phyloP scores from a whole-genome alignment of 2,113 vertebrate species.

The Colistium nudipinnis region DNA sequence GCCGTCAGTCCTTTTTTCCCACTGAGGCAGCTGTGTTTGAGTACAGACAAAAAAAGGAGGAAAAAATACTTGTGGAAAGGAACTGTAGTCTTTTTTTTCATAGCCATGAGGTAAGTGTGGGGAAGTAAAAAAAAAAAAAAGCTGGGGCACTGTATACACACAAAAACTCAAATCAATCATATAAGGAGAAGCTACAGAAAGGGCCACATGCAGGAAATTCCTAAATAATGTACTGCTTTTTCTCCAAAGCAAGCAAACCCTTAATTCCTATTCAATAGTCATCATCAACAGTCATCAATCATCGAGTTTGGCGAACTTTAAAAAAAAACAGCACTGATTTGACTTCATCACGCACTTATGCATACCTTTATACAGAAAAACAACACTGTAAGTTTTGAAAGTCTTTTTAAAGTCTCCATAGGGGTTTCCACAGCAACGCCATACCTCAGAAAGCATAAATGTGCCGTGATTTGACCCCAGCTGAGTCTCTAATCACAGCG shows the following conservation, averaged over 20 bases:
- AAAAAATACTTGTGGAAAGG: slow-evolving; percentile 50
- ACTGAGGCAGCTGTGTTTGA: slow-evolving; percentile 61
- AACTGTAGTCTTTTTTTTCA: slow-evolving; percentile 55
- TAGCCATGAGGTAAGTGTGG: slow-evolving; percentile 51
- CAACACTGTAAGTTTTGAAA: background rate
- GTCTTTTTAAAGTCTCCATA: slow-evolving; percentile 15
- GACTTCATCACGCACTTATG: background rate
- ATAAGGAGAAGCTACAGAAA: slow-evolving; percentile 24
- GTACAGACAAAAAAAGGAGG: slow-evolving; percentile 21
- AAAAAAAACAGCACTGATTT: slow-evolving; percentile 1
- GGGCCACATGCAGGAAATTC: background rate
- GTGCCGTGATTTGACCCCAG: slow-evolving; percentile 38
- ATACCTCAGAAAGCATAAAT: slow-evolving; percentile 39
- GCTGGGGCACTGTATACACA: background rate
- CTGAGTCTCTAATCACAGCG: slow-evolving; percentile 48
- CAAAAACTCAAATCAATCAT: background rate
- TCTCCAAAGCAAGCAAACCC: background rate
- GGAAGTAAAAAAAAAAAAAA: slow-evolving; percentile 48
- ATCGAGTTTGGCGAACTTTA: background rate
- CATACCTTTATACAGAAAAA: background rate
- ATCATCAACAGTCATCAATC: too few species aligned
- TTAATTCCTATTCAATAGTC: too few species aligned
- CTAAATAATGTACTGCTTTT: slow-evolving; percentile 4
- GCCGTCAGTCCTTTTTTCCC: slow-evolving; percentile 33
- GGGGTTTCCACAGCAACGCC: slow-evolving; percentile 40